phyloP scores from a whole-genome alignment of 1,140 invertebrate species.

The Marisa cornuarietis region DNA sequence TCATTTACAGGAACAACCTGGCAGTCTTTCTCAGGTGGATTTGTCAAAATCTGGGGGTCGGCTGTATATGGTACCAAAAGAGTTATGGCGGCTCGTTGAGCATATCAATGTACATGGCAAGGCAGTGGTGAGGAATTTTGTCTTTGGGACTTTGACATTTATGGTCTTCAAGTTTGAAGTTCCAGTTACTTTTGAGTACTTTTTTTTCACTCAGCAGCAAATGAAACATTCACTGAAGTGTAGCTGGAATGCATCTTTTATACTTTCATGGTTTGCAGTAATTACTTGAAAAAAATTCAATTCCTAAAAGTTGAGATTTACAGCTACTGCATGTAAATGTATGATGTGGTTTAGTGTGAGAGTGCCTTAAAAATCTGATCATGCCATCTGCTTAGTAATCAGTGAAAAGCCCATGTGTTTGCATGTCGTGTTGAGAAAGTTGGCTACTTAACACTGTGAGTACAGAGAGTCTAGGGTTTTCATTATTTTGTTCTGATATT shows the following conservation, averaged over 20 bases:
- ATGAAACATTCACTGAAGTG: not conserved
- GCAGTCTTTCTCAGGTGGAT: conserved; percentile 52
- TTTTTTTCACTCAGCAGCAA: not conserved
- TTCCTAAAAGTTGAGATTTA: not conserved
- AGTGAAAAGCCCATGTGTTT: too few species aligned
- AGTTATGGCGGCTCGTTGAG: conserved; percentile 92
- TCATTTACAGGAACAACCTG: conserved; percentile 47
- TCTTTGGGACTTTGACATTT: conserved; percentile 4
- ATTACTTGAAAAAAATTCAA: not conserved
- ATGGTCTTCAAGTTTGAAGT: not conserved
- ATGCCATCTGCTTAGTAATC: too few species aligned
- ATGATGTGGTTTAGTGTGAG: not conserved
- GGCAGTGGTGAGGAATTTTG: conserved; percentile 68
- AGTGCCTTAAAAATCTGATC: not conserved
- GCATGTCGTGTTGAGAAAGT: too few species aligned
- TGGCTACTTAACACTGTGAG: too few species aligned
- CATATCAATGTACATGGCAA: conserved; percentile 88
- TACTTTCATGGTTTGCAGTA: not conserved
- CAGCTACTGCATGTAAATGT: not conserved
- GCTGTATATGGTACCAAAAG: conserved; percentile 78
- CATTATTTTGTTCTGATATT: not conserved
- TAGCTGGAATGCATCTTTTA: not conserved
- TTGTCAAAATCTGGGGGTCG: conserved; percentile 42
- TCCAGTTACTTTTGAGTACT: not conserved
- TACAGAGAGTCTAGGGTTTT: too few species aligned